Conservation (phyloP, 2,888 invertebrate genomes). For the Ptychoptera albimana region DNA sequence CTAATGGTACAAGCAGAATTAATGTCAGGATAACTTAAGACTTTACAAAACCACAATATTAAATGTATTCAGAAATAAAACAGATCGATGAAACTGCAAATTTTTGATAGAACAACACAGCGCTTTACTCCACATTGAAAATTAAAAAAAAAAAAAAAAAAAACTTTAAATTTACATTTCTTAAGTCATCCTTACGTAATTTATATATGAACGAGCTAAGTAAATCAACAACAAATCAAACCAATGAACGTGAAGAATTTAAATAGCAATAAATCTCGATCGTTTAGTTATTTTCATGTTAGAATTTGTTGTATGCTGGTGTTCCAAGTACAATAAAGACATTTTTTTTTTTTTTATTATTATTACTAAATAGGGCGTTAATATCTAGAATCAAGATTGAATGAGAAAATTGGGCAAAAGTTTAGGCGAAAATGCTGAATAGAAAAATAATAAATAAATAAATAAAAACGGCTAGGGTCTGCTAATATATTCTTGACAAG, state of each 20-base stretch:
- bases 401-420: neutral
- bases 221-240: slow-evolving; percentile 5
- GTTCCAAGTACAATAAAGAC: neutral
- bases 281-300: slow-evolving; percentile 7
- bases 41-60: too few relatives aligned
- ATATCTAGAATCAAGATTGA: neutral
- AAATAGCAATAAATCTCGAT: slow-evolving; percentile 22
- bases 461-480: too few relatives aligned
- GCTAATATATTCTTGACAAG: too few relatives aligned
- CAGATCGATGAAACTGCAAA: too few relatives aligned
- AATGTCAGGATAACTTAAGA: too few relatives aligned
- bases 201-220: slow-evolving; percentile 6
- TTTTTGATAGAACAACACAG: too few relatives aligned
- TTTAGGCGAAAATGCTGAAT: neutral
- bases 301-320: neutral
- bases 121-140: too few relatives aligned
- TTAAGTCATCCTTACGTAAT: slow-evolving; percentile 3
- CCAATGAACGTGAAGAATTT: slow-evolving; percentile 32
- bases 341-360: too few relatives aligned
- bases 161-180: slow-evolving; percentile 2
- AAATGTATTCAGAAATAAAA: too few relatives aligned
- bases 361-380: too few relatives aligned
- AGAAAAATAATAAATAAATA: too few relatives aligned
- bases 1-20: too few relatives aligned
- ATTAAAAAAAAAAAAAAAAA: slow-evolving; percentile 1